Percentiles rank a stretch among this genome's conserved stretches.
These are phyloP conservation scores for Muschampia plurimacula DNA, from an alignment of 2,888 invertebrate species.

Conservation along the genomic window DNA sequence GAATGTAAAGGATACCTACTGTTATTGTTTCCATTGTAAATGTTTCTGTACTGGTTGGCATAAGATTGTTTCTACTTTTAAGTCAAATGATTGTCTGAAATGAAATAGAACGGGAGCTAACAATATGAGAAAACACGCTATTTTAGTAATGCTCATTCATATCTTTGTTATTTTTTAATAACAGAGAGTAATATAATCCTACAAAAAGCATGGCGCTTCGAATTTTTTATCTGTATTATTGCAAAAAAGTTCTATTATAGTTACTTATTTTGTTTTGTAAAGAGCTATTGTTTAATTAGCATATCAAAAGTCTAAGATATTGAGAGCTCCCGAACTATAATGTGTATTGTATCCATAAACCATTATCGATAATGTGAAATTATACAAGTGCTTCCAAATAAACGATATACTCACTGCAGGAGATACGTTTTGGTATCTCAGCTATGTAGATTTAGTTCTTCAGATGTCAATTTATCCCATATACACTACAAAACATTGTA, in stretches of 20 bases:
- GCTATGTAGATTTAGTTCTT: background rate
- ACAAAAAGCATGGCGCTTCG: too few relatives aligned
- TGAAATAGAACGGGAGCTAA: background rate
- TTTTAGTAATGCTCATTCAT: background rate
- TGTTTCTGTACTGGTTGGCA: background rate
- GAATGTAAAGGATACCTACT: background rate
- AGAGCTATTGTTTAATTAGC: background rate
- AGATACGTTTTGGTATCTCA: slow-evolving; percentile 26
- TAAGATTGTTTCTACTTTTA: slow-evolving; percentile 10
- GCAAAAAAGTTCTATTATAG: too few relatives aligned
- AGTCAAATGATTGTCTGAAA: background rate
- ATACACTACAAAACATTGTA: too few relatives aligned
- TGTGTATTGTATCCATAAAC: slow-evolving; percentile 1
- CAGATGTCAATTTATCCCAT: background rate
- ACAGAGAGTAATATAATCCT: background rate
- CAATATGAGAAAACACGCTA: background rate
- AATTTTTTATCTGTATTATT: too few relatives aligned
- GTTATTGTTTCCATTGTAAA: background rate
- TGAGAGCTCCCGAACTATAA: background rate
- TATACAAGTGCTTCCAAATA: slow-evolving; percentile 32
- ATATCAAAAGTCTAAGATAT: background rate
- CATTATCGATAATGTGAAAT: background rate
- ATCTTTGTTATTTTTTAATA: background rate
- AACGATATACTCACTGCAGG: background rate
- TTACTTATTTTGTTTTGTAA: background rate